Percentiles rank a stretch among this genome's conserved stretches.
Conservation (phyloP, 2,888 invertebrate genomes). For the Eurytoma adleriae region DNA sequence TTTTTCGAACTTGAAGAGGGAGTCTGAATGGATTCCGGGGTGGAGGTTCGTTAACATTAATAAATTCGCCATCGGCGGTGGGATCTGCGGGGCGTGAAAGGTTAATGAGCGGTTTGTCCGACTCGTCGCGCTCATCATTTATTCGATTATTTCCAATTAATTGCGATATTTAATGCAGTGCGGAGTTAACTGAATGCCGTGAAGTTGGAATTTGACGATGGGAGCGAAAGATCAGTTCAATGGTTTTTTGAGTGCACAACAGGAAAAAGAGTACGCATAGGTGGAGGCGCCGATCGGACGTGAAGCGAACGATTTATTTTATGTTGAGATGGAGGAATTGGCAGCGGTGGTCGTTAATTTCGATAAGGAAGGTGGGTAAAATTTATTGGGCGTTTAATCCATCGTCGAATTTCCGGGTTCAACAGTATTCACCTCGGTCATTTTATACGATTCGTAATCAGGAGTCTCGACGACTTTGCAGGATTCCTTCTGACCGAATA, state of each 20-base stretch:
- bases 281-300: no score
- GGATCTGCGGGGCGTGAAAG: neutral
- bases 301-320: no score
- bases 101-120: no score
- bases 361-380: no score
- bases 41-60: slow-evolving; percentile 19
- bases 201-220: no score
- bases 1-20: no score
- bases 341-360: no score
- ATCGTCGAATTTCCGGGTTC: slow-evolving; percentile 20
- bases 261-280: no score
- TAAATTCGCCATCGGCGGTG: neutral
- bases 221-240: no score
- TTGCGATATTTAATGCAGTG: neutral
- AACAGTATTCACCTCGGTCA: slow-evolving; percentile 18
- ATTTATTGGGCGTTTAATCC: neutral
- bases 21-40: neutral
- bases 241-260: no score
- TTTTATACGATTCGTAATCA: slow-evolving; percentile 40
- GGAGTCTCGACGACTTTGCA: neutral
- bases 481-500: slow-evolving; percentile 32
- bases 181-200: no score
- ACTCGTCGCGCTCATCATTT: neutral
- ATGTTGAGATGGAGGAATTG: no score
- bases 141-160: neutral